A percentile compares a stretch with the other conserved stretches of the same genome.
These are phyloP conservation scores for Sorex fumeus DNA, from an alignment of 2,113 vertebrate genomes.

Conservation along the genomic window DNA sequence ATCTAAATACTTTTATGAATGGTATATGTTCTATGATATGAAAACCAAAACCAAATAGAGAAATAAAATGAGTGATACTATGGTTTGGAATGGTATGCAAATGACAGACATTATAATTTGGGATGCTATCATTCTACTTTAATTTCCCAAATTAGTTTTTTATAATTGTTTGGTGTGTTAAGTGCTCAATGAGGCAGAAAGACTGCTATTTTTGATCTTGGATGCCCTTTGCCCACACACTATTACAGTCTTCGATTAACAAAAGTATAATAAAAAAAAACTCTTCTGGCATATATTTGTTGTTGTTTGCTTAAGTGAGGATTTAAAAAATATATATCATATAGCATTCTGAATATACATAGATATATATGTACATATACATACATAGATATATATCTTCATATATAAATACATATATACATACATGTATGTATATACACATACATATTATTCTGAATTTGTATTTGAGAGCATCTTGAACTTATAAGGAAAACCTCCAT, in stretches of 20 bases:
- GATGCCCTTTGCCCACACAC: background rate
- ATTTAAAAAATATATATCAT: background rate
- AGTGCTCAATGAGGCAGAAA: background rate
- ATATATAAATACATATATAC: no score
- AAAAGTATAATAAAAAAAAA: background rate
- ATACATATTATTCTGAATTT: background rate
- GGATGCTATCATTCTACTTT: background rate
- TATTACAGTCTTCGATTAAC: background rate
- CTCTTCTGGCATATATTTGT: background rate
- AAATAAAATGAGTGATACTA: background rate
- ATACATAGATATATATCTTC: no score
- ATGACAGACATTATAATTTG: background rate
- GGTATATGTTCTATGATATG: slow-evolving; percentile 11
- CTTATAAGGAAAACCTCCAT: background rate
- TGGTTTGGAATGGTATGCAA: background rate
- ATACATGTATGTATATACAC: no score
- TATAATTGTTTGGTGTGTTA: slow-evolving; percentile 4
- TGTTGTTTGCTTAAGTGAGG: background rate
- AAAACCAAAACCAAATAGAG: background rate
- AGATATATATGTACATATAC: no score
- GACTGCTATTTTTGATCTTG: background rate
- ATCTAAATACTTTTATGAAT: background rate
- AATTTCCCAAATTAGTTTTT: slow-evolving; percentile 26
- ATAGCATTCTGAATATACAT: no score
- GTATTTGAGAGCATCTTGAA: background rate